phyloP scores from a whole-genome alignment of 2,888 invertebrate genomes.

The Polydrusus cervinus region DNA sequence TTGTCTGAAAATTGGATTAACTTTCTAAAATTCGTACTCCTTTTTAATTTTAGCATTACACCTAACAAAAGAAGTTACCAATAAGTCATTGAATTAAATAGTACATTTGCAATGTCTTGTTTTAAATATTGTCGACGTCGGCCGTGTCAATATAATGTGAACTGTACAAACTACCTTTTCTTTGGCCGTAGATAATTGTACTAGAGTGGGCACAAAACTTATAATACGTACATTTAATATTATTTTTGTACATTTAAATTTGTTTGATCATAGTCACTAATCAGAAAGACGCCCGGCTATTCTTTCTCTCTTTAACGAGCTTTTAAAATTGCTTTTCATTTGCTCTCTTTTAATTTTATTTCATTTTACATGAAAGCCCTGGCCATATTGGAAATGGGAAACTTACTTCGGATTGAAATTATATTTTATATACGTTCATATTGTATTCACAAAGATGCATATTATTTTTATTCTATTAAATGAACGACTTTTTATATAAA shows the following conservation, averaged over 20 bases:
- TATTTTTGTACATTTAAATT: constrained; percentile 35
- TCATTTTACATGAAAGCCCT: constrained; percentile 47
- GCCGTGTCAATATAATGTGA: too few relatives aligned
- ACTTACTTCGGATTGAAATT: constrained; percentile 6
- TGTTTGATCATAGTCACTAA: constrained; percentile 59
- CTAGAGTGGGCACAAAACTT: too few relatives aligned
- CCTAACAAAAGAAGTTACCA: too few relatives aligned
- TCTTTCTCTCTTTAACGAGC: constrained; percentile 68
- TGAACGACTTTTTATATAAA: too few relatives aligned
- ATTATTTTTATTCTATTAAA: background rate
- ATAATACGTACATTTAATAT: constrained; percentile 65
- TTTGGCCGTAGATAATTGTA: too few relatives aligned
- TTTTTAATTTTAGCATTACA: too few relatives aligned
- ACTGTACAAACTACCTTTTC: too few relatives aligned
- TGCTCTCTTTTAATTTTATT: constrained; percentile 48
- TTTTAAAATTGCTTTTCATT: constrained; percentile 59
- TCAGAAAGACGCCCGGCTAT: constrained; percentile 65
- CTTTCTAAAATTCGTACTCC: too few relatives aligned
- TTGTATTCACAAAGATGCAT: background rate
- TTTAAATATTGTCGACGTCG: too few relatives aligned
- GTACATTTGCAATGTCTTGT: too few relatives aligned
- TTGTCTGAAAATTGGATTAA: too few relatives aligned
- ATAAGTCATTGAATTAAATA: too few relatives aligned
- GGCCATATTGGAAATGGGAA: constrained; percentile 42
- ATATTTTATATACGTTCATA: background rate